phyloP scores from a whole-genome alignment of 1,140 invertebrate species.

The Chlorops oryzae region DNA sequence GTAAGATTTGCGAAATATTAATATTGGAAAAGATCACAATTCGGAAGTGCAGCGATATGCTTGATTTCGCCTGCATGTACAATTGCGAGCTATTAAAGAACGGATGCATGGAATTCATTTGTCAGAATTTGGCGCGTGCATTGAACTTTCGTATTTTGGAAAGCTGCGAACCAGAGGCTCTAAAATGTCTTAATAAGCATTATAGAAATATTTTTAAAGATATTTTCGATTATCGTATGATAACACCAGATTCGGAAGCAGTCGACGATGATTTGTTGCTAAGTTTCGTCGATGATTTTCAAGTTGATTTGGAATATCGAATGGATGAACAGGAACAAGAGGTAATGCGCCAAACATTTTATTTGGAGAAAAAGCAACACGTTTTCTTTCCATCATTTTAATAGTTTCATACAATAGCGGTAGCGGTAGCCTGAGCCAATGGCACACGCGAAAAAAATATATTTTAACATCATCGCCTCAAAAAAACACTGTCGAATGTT shows the following conservation, averaged over 20 bases:
- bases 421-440: too few relatives aligned
- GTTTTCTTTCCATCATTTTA: too few relatives aligned
- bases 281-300: slow-evolving; percentile 46
- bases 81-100: slow-evolving; percentile 57
- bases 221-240: slow-evolving; percentile 48
- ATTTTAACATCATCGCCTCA: too few relatives aligned
- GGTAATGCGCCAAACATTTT: slow-evolving; percentile 12
- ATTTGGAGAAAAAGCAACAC: slow-evolving; percentile 19
- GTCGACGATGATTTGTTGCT: slow-evolving; percentile 51
- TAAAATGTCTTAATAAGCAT: slow-evolving; percentile 53
- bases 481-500: too few relatives aligned
- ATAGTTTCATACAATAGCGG: too few relatives aligned
- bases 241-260: slow-evolving; percentile 54
- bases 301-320: slow-evolving; percentile 40
- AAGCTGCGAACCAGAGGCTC: slow-evolving; percentile 51
- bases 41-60: slow-evolving; percentile 60
- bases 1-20: slow-evolving; percentile 56
- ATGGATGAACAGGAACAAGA: slow-evolving; percentile 33
- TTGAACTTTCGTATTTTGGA: slow-evolving; percentile 56
- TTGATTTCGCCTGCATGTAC: slow-evolving; percentile 57
- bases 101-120: slow-evolving; percentile 60
- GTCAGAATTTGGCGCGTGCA: slow-evolving; percentile 57
- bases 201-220: slow-evolving; percentile 49
- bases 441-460: too few relatives aligned
- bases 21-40: slow-evolving; percentile 55